phyloP scores from a whole-genome alignment of 2,888 invertebrate genomes.

The Phasia obesa region DNA sequence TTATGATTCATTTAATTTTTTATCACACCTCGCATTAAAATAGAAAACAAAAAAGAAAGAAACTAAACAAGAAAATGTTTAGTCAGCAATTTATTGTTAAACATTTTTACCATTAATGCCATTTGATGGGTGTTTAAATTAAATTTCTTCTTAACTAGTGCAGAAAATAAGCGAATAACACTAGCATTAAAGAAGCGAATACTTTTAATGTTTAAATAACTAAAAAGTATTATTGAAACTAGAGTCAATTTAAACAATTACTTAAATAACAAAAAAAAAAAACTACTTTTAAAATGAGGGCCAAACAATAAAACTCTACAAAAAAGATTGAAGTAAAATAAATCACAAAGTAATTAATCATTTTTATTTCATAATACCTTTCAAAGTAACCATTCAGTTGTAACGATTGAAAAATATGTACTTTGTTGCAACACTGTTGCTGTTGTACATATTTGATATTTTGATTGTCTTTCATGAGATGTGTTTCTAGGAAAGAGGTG shows the following conservation, averaged over 20 bases:
- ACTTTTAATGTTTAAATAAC: not conserved
- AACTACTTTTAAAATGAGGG: not conserved
- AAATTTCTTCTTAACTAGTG: not conserved
- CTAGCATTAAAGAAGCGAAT: not conserved
- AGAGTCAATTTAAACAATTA: not conserved
- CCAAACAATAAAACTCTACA: not conserved
- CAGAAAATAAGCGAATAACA: conserved; percentile 17
- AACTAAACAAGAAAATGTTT: conserved; percentile 26
- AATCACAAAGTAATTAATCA: not conserved
- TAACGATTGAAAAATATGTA: conserved; percentile 13
- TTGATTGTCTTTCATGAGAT: not conserved
- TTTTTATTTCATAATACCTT: not conserved
- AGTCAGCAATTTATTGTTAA: conserved; percentile 32
- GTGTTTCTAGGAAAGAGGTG: conserved; percentile 36
- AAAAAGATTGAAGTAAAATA: not conserved
- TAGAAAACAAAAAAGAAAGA: conserved; percentile 2
- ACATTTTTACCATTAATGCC: not conserved
- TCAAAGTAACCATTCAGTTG: conserved; percentile 12
- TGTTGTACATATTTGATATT: not conserved
- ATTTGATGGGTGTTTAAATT: conserved; percentile 2
- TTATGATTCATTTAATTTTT: too few relatives aligned
- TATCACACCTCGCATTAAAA: not conserved
- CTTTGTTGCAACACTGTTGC: conserved; percentile 9
- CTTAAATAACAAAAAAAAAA: not conserved
- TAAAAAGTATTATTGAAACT: too few relatives aligned